phyloP scores from a whole-genome alignment of 2,113 vertebrate genomes.

The Mustela lutreola region DNA sequence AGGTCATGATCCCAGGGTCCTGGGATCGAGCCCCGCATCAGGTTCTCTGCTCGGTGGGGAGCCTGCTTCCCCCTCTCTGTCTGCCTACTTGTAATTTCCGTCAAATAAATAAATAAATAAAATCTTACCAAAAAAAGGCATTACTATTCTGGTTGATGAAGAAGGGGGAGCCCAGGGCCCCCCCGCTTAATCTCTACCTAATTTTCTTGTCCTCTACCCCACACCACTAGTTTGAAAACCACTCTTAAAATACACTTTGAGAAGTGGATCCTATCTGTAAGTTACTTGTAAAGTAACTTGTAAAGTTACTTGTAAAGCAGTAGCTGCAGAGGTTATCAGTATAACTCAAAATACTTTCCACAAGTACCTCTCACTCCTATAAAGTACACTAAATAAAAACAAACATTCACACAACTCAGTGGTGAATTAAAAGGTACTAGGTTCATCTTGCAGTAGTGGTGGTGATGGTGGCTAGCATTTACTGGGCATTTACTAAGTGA shows the following conservation, averaged over 20 bases:
- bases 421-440: neutral
- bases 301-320: neutral
- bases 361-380: slow-evolving; percentile 20
- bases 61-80: too few species aligned
- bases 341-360: neutral
- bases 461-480: neutral
- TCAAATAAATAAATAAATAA: neutral
- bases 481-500: neutral
- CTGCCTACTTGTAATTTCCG: too few species aligned
- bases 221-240: neutral
- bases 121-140: too few species aligned
- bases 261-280: neutral
- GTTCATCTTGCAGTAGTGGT: neutral
- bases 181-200: neutral
- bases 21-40: too few species aligned
- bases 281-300: neutral
- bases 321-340: neutral
- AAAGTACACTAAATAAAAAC: neutral
- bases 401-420: neutral
- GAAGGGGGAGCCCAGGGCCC: neutral
- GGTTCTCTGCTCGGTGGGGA: too few species aligned
- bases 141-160: neutral
- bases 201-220: neutral
- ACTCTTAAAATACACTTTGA: neutral
- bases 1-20: too few species aligned